Evolutionary conservation across 1,140 invertebrate genomes (phyloP), one percentile per base, ranked within the genome.

Genomic region (Myzus persicae): DNA sequence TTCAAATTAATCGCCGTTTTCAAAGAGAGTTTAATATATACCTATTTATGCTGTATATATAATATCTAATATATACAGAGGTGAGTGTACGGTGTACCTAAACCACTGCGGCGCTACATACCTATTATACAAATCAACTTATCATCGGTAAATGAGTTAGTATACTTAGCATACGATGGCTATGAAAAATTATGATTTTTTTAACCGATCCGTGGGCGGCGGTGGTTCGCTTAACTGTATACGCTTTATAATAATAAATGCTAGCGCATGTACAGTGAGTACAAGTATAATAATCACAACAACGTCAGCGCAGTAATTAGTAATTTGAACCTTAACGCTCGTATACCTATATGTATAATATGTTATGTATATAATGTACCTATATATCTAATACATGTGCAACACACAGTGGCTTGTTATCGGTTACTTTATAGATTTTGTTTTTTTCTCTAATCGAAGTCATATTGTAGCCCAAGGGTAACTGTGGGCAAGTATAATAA

Each of bases 241-340:
- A 44, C 84, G 20, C 11, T 22, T 40, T 31, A 42, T 85, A 31
- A 44, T 18, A 5, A 4, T 85, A 85, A 85, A 85, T 44, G 2
- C 8, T 46, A 46, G 26, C 22, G 81, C n/a, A 84, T 40, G 11
- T 42, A 40, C 24, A 84, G 11, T 42, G n/a, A n/a, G 40, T 85
- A 85, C 40, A 14, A 22, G 24, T 85, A 85, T 89, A 89, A 88
- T 48, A 51, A 89, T 89, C 87, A 51, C n/a, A 88, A 88, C 85
- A 88, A 88, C 87, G 36, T 89, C 87, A 51, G 44, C n/a, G 44
- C 59, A 76, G n/a, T 38, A 89, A 89, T 89, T 89, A 89, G 46
- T 89, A 89, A 89, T 51, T 89, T 36, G n/a, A 89, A 89, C 44
- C 87, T 89, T 51, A 89, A 89, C 46, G 46, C 42, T 26, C 44